These are phyloP conservation scores for Calameuta filiformis DNA, from an alignment of 2,888 invertebrate species.

Conservation along the genomic window DNA sequence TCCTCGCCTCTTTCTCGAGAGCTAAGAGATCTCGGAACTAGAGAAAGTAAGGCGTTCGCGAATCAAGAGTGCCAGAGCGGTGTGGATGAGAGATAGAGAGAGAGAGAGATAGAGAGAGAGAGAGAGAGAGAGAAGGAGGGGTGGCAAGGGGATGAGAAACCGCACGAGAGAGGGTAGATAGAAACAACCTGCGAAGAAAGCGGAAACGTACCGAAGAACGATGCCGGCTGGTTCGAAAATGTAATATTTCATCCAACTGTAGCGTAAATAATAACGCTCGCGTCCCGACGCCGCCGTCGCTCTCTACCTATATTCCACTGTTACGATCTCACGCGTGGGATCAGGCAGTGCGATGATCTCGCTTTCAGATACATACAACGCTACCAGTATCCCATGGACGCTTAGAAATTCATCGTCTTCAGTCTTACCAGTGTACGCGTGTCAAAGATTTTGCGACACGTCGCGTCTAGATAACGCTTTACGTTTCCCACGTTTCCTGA, in stretches of 20 bases:
- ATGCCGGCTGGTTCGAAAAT: constrained; percentile 50
- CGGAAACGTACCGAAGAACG: constrained; percentile 21
- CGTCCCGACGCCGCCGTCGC: constrained; percentile 7
- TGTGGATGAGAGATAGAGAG: constrained; percentile 13
- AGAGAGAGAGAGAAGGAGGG: constrained; percentile 18
- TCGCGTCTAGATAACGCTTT: neutral
- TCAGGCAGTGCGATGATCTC: neutral
- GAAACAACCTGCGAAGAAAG: constrained; percentile 24
- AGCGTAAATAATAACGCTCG: constrained; percentile 53
- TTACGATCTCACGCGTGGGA: neutral
- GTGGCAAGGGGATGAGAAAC: constrained; percentile 12
- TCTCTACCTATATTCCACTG: neutral
- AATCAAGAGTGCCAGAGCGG: neutral
- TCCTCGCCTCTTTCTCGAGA: constrained; percentile 8
- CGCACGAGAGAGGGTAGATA: constrained; percentile 15
- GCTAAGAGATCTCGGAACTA: constrained; percentile 20
- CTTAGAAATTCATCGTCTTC: neutral
- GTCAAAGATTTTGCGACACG: neutral
- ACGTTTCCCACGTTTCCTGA: neutral
- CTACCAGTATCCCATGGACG: neutral
- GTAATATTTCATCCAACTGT: constrained; percentile 55
- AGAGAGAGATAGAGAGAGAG: constrained; percentile 29
- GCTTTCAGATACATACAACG: neutral
- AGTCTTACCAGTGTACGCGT: neutral
- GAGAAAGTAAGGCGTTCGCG: neutral